Evolutionary conservation across 2,113 vertebrate genomes (phyloP).

Genomic region (Perca flavescens): DNA sequence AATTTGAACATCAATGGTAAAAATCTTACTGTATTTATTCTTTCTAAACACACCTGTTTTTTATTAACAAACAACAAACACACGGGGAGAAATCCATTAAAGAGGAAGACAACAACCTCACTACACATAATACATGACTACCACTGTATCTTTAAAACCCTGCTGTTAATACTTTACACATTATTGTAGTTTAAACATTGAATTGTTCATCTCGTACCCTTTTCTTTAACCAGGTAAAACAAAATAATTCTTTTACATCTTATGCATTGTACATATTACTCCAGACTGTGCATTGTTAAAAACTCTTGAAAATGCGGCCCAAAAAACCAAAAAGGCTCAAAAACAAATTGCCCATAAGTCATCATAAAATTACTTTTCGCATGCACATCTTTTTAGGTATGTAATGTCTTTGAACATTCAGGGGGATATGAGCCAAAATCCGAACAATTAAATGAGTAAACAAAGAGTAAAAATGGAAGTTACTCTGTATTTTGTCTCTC

Average conservation of each 20-base stretch:
- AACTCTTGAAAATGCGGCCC: too few relatives aligned
- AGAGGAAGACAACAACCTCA: neutral
- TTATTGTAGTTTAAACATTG: too few relatives aligned
- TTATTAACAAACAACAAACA: neutral
- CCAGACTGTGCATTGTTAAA: too few relatives aligned
- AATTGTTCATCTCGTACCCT: too few relatives aligned
- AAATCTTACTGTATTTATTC: too few relatives aligned
- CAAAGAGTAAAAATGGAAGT: neutral
- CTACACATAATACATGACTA: neutral
- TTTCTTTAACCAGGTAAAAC: too few relatives aligned
- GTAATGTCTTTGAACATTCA: neutral
- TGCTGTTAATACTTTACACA: too few relatives aligned
- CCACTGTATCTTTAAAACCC: neutral
- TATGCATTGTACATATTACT: too few relatives aligned
- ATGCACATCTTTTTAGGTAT: neutral
- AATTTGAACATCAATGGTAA: too few relatives aligned
- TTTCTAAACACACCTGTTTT: too few relatives aligned
- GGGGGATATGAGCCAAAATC: neutral
- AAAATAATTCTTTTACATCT: too few relatives aligned
- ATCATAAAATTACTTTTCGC: neutral
- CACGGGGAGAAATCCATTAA: neutral
- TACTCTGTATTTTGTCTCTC: slow-evolving; percentile 1
- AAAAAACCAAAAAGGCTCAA: too few relatives aligned
- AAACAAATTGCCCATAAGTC: neutral
- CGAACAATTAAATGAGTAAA: neutral